phyloP scores from a whole-genome alignment of 2,113 vertebrate species.

The Chaetorhynchus papuensis region DNA sequence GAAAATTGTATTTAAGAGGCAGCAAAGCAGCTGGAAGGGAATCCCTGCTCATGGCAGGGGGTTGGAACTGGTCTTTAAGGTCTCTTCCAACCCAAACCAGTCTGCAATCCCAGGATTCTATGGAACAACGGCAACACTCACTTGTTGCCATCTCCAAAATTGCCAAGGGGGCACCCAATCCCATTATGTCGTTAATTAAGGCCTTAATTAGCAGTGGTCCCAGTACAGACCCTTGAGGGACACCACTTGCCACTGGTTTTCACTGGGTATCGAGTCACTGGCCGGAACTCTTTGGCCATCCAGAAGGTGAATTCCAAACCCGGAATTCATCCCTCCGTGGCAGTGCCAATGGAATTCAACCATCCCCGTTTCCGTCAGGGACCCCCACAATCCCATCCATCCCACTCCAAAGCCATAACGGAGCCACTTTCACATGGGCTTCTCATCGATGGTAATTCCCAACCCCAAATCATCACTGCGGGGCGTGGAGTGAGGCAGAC shows the following conservation, averaged over 20 bases:
- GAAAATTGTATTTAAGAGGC: neutral
- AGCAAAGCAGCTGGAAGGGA: neutral
- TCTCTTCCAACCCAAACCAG: neutral
- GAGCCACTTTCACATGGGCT: neutral
- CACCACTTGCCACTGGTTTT: neutral
- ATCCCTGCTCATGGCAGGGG: neutral
- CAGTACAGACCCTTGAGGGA: neutral
- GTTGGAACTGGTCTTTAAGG: neutral
- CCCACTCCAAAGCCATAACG: rapidly evolving
- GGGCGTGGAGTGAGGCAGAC: neutral
- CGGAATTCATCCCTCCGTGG: rapidly evolving
- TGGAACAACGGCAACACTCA: neutral
- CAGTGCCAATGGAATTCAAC: neutral
- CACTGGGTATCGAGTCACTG: neutral
- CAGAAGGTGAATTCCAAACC: neutral
- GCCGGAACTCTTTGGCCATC: neutral
- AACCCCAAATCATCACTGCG: rapidly evolving
- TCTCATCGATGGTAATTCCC: rapidly evolving
- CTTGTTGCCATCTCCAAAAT: neutral
- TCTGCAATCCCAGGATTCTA: neutral
- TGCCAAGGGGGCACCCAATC: neutral
- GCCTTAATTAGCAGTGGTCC: neutral
- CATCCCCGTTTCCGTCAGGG: neutral
- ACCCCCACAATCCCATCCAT: neutral
- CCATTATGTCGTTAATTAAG: neutral